Conservation (phyloP, 2,888 invertebrate species). For the Gnatocerus cornutus region DNA sequence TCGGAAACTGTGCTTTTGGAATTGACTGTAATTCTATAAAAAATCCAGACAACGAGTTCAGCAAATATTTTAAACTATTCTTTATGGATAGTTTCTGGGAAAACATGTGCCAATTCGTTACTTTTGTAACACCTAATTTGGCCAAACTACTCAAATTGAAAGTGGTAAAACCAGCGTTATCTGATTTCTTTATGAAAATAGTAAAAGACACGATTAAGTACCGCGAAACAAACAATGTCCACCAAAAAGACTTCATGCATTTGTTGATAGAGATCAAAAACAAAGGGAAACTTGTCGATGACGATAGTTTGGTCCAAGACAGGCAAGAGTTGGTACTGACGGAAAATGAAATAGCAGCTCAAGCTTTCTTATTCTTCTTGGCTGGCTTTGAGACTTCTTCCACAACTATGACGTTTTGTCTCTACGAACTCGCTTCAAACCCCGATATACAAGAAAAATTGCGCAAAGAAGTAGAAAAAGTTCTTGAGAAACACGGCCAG, state of each 20-base stretch:
- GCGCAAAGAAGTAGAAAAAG: slow-evolving; percentile 41
- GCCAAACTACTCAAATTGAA: slow-evolving; percentile 10
- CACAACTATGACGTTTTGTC: slow-evolving; percentile 50
- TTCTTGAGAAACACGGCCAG: slow-evolving; percentile 38
- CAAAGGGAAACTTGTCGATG: slow-evolving; percentile 54
- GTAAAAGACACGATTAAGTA: slow-evolving; percentile 67
- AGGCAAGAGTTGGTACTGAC: slow-evolving; percentile 40
- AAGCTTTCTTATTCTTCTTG: slow-evolving; percentile 54
- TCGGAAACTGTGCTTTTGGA: slow-evolving; percentile 56
- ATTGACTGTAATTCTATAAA: slow-evolving; percentile 74
- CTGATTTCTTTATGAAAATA: slow-evolving; percentile 56
- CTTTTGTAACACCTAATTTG: slow-evolving; percentile 38
- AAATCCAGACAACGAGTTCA: slow-evolving; percentile 72
- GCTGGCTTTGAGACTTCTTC: slow-evolving; percentile 54
- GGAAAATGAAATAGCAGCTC: slow-evolving; percentile 52
- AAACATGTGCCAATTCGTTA: slow-evolving; percentile 29
- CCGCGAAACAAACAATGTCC: slow-evolving; percentile 63
- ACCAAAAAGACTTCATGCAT: slow-evolving; percentile 72
- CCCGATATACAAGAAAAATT: slow-evolving; percentile 48
- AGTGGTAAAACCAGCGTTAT: slow-evolving; percentile 28
- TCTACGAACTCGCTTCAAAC: slow-evolving; percentile 48
- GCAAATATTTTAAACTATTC: slow-evolving; percentile 18
- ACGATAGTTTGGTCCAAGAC: slow-evolving; percentile 46
- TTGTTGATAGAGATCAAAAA: slow-evolving; percentile 69
- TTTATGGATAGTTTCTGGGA: slow-evolving; percentile 21